Percentiles rank a stretch among this genome's conserved stretches.
Conservation (phyloP, 1,140 invertebrate genomes). For the Brachionus manjavacas region DNA sequence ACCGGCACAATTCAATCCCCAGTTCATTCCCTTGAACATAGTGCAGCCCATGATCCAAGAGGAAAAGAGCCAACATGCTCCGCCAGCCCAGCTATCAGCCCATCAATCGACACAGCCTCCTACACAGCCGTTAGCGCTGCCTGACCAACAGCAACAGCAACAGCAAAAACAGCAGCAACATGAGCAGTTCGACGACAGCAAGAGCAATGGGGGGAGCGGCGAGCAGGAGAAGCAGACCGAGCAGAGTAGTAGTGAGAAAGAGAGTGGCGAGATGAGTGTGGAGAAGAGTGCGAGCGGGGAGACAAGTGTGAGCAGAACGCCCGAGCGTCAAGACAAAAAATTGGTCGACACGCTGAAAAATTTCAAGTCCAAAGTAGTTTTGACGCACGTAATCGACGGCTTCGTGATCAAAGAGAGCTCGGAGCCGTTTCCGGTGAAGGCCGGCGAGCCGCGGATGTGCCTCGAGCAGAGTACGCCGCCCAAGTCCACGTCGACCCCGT, state of each 20-base stretch:
- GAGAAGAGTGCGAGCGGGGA: background rate
- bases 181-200: too few relatives aligned
- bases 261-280: background rate
- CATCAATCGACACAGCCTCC: background rate
- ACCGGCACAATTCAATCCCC: background rate
- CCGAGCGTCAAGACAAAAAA: background rate
- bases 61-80: background rate
- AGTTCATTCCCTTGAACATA: slow-evolving; percentile 1
- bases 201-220: too few relatives aligned
- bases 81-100: too few relatives aligned
- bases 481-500: slow-evolving; percentile 1
- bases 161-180: too few relatives aligned
- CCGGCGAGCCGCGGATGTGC: background rate
- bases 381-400: slow-evolving; percentile 41
- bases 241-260: background rate
- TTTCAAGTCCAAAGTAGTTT: background rate
- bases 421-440: slow-evolving; percentile 39
- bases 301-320: background rate
- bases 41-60: slow-evolving; percentile 5
- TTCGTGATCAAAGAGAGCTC: slow-evolving; percentile 41
- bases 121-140: background rate
- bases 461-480: background rate
- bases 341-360: background rate
- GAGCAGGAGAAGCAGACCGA: too few relatives aligned
- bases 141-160: too few relatives aligned